Evolutionary conservation across 2,113 vertebrate species (phyloP).

Genomic region (Hystrix brachyura): DNA sequence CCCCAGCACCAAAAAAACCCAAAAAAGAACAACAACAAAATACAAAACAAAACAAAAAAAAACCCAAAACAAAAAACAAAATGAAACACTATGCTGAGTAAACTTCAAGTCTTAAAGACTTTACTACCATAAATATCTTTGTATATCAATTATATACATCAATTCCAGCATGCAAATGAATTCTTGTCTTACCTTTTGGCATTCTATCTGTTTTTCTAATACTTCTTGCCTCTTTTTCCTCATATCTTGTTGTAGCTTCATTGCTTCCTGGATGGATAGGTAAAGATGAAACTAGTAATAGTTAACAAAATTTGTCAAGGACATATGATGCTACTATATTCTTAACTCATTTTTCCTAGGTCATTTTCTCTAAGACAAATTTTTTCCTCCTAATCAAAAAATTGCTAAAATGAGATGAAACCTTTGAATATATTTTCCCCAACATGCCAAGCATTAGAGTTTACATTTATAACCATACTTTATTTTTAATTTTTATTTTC

Average conservation of each 20-base stretch:
- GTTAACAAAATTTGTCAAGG: slow-evolving; percentile 25
- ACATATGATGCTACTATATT: neutral
- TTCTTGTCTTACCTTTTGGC: slow-evolving; percentile 93
- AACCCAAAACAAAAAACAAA: neutral
- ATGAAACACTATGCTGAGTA: slow-evolving; percentile 40
- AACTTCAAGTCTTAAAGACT: slow-evolving; percentile 45
- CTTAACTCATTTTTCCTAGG: slow-evolving; percentile 19
- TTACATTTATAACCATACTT: slow-evolving; percentile 26
- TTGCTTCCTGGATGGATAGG: slow-evolving; percentile 90
- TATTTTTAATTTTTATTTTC: no score
- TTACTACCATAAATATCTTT: neutral
- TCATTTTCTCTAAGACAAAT: neutral
- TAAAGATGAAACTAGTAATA: slow-evolving; percentile 6
- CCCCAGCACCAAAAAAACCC: neutral
- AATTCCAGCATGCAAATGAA: slow-evolving; percentile 24
- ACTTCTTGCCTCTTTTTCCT: slow-evolving; percentile 99
- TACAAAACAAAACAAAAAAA: no score
- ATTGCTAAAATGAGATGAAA: slow-evolving; percentile 31
- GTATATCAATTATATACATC: neutral
- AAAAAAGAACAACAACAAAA: no score
- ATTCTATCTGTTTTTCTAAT: slow-evolving; percentile 98
- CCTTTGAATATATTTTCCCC: slow-evolving; percentile 23
- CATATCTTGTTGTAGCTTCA: slow-evolving; percentile 99
- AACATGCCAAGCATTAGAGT: neutral
- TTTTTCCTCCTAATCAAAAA: slow-evolving; percentile 52